Percentiles rank a stretch among this genome's conserved stretches.
phyloP scores from a whole-genome alignment of 2,888 invertebrate genomes.

The Folsomia candida region DNA sequence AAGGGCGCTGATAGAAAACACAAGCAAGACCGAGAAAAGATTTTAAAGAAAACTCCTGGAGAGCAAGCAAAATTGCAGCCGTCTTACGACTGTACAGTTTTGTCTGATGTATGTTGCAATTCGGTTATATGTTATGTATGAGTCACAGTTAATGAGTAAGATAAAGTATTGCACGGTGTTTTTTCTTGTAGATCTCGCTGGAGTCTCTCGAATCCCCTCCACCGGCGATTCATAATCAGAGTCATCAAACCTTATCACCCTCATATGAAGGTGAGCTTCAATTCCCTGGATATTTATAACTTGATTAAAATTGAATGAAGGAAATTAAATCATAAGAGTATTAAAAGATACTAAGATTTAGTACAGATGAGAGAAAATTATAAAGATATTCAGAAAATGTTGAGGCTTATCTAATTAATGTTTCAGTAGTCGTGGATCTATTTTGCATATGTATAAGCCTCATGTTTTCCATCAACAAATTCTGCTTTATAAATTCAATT shows the following conservation, averaged over 20 bases:
- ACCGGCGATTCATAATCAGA: conserved; percentile 41
- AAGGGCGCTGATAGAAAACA: conserved; percentile 97
- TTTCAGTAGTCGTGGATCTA: too few relatives aligned
- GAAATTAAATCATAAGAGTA: too few relatives aligned
- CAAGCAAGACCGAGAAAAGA: conserved; percentile 93
- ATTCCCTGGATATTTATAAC: too few relatives aligned
- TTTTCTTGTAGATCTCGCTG: conserved; percentile 60
- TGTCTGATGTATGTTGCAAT: conserved; percentile 79
- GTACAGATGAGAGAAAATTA: too few relatives aligned
- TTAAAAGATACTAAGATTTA: too few relatives aligned
- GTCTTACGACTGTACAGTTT: conserved; percentile 90
- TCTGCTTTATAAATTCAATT: conserved; percentile 41
- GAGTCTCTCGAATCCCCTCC: conserved; percentile 61
- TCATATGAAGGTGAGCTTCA: too few relatives aligned
- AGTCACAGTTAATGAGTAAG: conserved; percentile 3
- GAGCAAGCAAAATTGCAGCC: conserved; percentile 93
- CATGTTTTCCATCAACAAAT: background rate
- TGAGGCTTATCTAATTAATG: too few relatives aligned
- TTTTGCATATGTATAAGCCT: too few relatives aligned
- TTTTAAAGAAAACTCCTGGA: conserved; percentile 74
- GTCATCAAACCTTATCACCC: conserved; percentile 41
- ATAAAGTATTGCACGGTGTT: conserved; percentile 8
- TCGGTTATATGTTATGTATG: conserved; percentile 16
- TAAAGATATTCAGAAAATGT: too few relatives aligned
- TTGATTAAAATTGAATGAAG: too few relatives aligned